Base-by-base conservation (phyloP, 2,888 invertebrate genomes). In the Morinoia aosen region DNA sequence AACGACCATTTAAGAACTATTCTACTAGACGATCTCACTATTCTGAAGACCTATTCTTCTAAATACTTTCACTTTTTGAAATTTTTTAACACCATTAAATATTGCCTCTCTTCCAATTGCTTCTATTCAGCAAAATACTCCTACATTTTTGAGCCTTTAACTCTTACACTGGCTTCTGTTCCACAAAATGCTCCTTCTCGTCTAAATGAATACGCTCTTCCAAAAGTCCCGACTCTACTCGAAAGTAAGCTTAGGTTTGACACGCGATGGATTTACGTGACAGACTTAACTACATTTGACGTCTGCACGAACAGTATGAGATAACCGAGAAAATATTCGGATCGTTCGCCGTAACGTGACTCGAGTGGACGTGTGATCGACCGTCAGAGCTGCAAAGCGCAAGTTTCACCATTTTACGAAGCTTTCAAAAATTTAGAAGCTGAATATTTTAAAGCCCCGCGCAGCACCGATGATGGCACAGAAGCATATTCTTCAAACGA, bases 381-480 rank as follows among this genome's bases (percentile, higher is more conserved):
- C n/a, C 93, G 93, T 48, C 90, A 40, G 40, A 90, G 48, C 40
- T 48, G 16, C 40, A 48, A 48, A 40, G 14, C 25, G 14, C 16
- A 39, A 14, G 48, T 90, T 48, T 90, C 16, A 40, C 40, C 40
- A 48, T 90, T 90, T 90, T 48, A 90, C 48, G 57, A 93, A 57
- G 93, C 93, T 11, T 57, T 93, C 25, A 56, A 93, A 14, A 33
- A 93, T 93, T 93, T 93, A 93, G 33, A 48, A 93, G 25, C n/a
- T 93, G 93, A 93, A 93, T 93, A 93, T 57, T 93, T 93, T 57
- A 93, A 56, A 48, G 90, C 39, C 90, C 10, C 90, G 40, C 25
- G 76, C 76, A 14, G 76, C 76, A 33, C 25, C 76, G 76, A 76
- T 76, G 76, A 76, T 76, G 76, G 76, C 76, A 76, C 76, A 76